Evolutionary conservation across 2,888 invertebrate genomes (phyloP), one percentile per base, ranked within the genome.

Genomic region (Eupithecia inturbata): DNA sequence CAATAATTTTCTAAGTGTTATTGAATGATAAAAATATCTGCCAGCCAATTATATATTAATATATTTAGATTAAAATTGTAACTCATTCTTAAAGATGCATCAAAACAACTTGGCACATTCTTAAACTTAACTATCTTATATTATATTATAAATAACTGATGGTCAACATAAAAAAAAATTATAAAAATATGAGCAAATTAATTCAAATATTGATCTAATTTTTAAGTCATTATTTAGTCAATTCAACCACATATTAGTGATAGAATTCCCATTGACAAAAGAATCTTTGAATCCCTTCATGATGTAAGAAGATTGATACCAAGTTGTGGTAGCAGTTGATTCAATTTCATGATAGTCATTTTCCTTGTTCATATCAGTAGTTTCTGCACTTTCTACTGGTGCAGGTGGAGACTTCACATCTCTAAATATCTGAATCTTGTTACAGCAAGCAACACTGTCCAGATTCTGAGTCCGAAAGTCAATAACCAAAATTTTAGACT

Each of bases 281-380:
- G 92, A 92, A 83, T 95, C 95, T 89, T 95, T 95, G 81, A 95
- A 96, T 26, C 95, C 96, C 84, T 95, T 95, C 87, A 96, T 90
- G 39, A 94, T 86, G 85, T 93, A 92, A 70, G 89, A 93, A 26
- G 95, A 95, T 81, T 95, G 95, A 85, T 92, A 95, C 96, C 96
- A 96, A 70, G 85, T 87, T 14, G 82, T 79, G 36, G 78, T 78
- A 75, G 90, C 85, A 5, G 87, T 89, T 1, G 91, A 91, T 80
- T 93, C 91, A 75, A 93, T 92, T 81, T 91, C 91, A 83, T 79
- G 78, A 68, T 86, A 88, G 57, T 87, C 82, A 67, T 85, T 80
- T 71, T 83, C 81, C 45, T 85, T 76, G 66, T 86, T 83, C 45
- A 88, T 77, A 49, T 85, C 82, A 16, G 73, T 77, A 64, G 26